Base-by-base conservation (phyloP, 92 coral and sea anemone species). In the Porites lobata region DNA sequence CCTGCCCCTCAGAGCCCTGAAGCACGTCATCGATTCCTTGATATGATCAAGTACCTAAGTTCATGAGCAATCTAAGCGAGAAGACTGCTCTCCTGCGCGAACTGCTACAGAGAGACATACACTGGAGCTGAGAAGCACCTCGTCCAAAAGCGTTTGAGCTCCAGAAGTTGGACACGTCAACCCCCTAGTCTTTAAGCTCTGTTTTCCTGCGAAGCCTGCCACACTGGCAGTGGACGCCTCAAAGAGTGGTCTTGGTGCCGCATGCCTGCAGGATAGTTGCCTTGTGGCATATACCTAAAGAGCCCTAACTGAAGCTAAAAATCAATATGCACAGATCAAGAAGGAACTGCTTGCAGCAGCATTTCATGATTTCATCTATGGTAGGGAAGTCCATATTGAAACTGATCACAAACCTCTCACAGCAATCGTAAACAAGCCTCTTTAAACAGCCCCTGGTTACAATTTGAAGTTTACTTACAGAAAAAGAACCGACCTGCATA, bases 361-460 rank as follows among this genome's bases (percentile, higher is more conserved):
- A 22, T 76, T 51, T 19, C 70, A 88, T 54, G 87, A 73, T 68
- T 72, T 78, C 56, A 59, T 77, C 59, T 87, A 87, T 58, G 86
- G 85, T 67, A 24, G 75, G 43, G 78, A 89, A 89, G 77, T 26
- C 57, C 8, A 85, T 61, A 76, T 89, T 14, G 92, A 89, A 68
- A 76, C 88, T 13, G 92, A 83, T 61, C 92, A 89, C 74, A 83
- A 89, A 72, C 92, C 92, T 21, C 65, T 89, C 3, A 82, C 79
- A 24, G 79, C 75, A 59, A 88, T 82, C 1, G 87, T 83, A n/a
- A 83, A 83, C 69, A 89, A 82, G 29, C 88, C 78, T 2, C 90
- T 84, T 74, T 75, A 74, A 18, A 56, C 38, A 75, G 88, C 88
- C 17, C 81, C 88, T 8, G 75, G 69, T 59, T 86, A 86, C 70